Evolutionary conservation across 1,140 invertebrate genomes (phyloP).

Genomic region (Hylaeus anthracinus): DNA sequence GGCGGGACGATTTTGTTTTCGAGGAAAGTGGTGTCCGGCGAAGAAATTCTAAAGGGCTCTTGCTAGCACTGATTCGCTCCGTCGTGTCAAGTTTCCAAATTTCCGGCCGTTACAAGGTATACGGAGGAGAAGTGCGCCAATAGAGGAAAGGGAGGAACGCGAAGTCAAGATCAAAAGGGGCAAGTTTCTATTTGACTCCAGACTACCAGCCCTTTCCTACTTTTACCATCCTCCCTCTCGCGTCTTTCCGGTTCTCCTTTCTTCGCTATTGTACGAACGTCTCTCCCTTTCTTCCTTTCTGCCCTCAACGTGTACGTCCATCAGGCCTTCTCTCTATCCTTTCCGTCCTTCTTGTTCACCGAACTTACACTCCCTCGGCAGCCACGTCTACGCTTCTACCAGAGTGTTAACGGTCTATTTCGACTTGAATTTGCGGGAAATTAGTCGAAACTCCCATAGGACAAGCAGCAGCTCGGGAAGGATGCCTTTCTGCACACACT

Average conservation of each 20-base stretch:
- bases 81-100: conserved; percentile 67
- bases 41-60: conserved; percentile 57
- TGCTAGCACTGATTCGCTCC: conserved; percentile 51
- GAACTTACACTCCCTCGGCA: conserved; percentile 26
- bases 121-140: conserved; percentile 13
- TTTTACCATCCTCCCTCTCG: conserved; percentile 45
- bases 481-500: conserved; percentile 46
- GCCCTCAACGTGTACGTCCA: background rate
- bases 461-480: conserved; percentile 39
- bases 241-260: background rate
- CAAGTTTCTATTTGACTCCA: conserved; percentile 64
- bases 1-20: conserved; percentile 52
- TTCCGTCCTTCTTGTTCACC: conserved; percentile 16
- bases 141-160: conserved; percentile 24
- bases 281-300: background rate
- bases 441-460: conserved; percentile 63
- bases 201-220: conserved; percentile 40
- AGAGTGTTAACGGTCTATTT: conserved; percentile 66
- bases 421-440: conserved; percentile 65
- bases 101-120: conserved; percentile 60
- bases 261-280: background rate
- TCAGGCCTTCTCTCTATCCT: background rate
- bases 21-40: conserved; percentile 49
- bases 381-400: conserved; percentile 33
- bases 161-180: conserved; percentile 53